A percentile compares a stretch with the other conserved stretches of the same genome.
Conservation (phyloP, 1,140 invertebrate species). For the Heliconius nattereri region DNA sequence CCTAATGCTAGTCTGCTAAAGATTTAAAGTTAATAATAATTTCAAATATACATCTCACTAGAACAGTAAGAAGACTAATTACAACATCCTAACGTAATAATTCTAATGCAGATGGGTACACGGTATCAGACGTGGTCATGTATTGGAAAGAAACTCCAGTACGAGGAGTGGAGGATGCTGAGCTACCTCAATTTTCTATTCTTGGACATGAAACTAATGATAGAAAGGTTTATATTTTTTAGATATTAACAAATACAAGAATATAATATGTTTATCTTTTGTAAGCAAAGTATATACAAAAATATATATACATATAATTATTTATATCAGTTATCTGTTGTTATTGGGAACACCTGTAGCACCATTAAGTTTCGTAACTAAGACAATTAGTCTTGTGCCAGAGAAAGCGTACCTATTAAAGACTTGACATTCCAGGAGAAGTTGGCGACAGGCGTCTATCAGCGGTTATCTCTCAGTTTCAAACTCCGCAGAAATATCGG, state of each 20-base stretch:
- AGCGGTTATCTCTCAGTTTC: slow-evolving; percentile 95
- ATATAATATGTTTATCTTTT: background rate
- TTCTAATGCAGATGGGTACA: slow-evolving; percentile 93
- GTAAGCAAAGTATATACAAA: too few species aligned
- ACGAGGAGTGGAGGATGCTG: slow-evolving; percentile 94
- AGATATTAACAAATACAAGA: background rate
- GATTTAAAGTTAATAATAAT: background rate
- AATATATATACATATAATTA: too few species aligned
- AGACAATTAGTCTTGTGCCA: slow-evolving; percentile 36
- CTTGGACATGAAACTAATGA: slow-evolving; percentile 96
- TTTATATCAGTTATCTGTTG: too few species aligned
- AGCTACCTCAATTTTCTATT: slow-evolving; percentile 97
- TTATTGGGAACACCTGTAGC: background rate
- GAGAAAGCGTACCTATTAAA: slow-evolving; percentile 41
- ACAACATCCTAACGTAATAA: slow-evolving; percentile 57
- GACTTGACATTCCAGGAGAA: slow-evolving; percentile 82
- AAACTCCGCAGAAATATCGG: slow-evolving; percentile 94
- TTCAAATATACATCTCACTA: background rate
- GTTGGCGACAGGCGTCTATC: slow-evolving; percentile 95
- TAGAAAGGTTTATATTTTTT: slow-evolving; percentile 82
- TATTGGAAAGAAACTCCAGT: slow-evolving; percentile 96
- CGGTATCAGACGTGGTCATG: slow-evolving; percentile 98
- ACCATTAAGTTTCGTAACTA: slow-evolving; percentile 38
- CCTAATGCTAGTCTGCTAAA: background rate
- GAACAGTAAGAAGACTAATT: background rate